These are phyloP conservation scores for Cephalopterus ornatus DNA, from an alignment of 2,113 vertebrate genomes.

Conservation along the genomic window DNA sequence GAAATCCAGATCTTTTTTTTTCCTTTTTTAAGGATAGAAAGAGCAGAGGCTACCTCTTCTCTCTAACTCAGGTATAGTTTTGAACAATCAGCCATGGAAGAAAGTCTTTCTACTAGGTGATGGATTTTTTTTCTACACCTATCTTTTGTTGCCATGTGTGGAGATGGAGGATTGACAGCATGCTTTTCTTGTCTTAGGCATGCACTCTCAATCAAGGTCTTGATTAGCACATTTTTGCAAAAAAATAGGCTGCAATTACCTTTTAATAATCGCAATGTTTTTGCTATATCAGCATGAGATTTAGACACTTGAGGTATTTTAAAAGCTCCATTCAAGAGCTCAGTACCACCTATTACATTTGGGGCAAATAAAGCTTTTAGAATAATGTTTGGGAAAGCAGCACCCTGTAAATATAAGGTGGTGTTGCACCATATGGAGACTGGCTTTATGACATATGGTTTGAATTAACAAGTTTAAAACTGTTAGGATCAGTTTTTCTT, in stretches of 20 bases:
- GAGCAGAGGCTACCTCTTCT: background rate
- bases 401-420: constrained; percentile 81
- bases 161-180: background rate
- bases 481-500: constrained; percentile 87
- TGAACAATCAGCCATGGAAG: background rate
- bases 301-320: constrained; percentile 48
- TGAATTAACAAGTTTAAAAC: constrained; percentile 87
- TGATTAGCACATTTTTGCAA: constrained; percentile 70
- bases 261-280: constrained; percentile 63
- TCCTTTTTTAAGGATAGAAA: background rate
- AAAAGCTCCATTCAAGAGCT: constrained; percentile 42
- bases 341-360: constrained; percentile 62
- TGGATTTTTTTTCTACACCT: background rate
- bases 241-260: constrained; percentile 63
- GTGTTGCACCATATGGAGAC: constrained; percentile 79
- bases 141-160: background rate
- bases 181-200: constrained; percentile 26
- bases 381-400: constrained; percentile 80
- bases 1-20: background rate
- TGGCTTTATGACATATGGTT: constrained; percentile 81
- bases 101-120: background rate
- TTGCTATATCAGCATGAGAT: constrained; percentile 54
- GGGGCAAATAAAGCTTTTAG: constrained; percentile 74
- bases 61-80: background rate
- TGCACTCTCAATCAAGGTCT: constrained; percentile 20